These are phyloP conservation scores for Gadus chalcogrammus DNA, from an alignment of 2,113 vertebrate species.

Conservation along the genomic window DNA sequence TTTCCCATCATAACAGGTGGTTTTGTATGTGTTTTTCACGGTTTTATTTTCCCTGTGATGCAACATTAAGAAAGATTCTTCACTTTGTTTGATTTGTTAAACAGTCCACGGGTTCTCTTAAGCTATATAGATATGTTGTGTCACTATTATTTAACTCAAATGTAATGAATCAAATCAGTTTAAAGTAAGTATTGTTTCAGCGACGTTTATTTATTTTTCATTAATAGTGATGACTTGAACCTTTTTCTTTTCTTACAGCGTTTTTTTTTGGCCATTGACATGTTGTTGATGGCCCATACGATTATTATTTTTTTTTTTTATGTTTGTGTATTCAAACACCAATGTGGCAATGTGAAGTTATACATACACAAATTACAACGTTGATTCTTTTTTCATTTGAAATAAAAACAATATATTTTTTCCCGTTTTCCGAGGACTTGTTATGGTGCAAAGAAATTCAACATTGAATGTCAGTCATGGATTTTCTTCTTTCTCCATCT, in stretches of 20 bases:
- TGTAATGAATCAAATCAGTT: constrained; percentile 60
- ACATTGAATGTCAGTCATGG: no score
- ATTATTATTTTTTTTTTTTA: constrained; percentile 13
- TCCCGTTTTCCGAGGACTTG: no score
- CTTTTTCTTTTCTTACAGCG: constrained; percentile 55
- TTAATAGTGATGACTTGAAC: constrained; percentile 78
- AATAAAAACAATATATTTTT: constrained; percentile 59
- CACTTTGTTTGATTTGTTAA: constrained; percentile 19
- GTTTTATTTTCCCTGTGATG: constrained; percentile 22
- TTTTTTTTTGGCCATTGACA: constrained; percentile 53
- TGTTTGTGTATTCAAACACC: constrained; percentile 22
- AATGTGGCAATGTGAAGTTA: constrained; percentile 22
- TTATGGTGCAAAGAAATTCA: no score
- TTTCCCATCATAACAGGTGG: no score
- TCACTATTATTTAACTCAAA: constrained; percentile 61
- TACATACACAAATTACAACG: constrained; percentile 48
- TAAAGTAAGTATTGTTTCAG: constrained; percentile 62
- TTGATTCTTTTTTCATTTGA: constrained; percentile 58
- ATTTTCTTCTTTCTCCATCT: no score
- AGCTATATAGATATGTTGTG: constrained; percentile 38
- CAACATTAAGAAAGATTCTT: constrained; percentile 44
- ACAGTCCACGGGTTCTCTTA: constrained; percentile 41
- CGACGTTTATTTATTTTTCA: constrained; percentile 77
- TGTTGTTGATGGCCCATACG: constrained; percentile 39
- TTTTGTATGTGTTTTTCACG: no score